Percentiles rank a stretch among this genome's conserved stretches.
These are phyloP conservation scores for Sandelia bainsii DNA, from an alignment of 2,797 vertebrate species.

Conservation along the genomic window DNA sequence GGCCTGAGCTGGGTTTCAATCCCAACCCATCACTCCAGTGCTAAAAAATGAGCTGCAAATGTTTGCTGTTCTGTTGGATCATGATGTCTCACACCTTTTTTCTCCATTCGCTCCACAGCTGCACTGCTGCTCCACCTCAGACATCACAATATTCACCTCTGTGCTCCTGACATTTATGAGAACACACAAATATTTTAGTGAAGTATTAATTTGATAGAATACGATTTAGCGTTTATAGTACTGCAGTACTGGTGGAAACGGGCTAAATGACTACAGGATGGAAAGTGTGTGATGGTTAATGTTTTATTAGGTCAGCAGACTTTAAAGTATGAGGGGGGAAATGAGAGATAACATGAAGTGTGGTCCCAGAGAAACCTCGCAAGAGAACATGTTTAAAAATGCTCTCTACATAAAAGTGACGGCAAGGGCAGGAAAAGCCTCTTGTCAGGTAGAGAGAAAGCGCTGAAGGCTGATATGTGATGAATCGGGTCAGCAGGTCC, in stretches of 20 bases:
- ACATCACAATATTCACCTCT: not conserved
- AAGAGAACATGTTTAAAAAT: conserved; percentile 25
- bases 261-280: not conserved
- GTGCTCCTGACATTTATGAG: not conserved
- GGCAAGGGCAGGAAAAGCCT: conserved; percentile 15
- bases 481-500: conserved; percentile 39
- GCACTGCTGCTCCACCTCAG: not conserved
- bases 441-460: conserved; percentile 35
- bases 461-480: conserved; percentile 42
- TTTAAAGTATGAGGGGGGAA: conserved; percentile 1
- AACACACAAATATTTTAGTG: too few species aligned
- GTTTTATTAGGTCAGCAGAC: conserved; percentile 9
- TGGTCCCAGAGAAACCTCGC: conserved; percentile 12
- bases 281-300: not conserved
- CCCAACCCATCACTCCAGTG: not conserved
- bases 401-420: conserved; percentile 39
- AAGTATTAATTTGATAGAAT: too few species aligned
- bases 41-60: not conserved
- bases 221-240: too few species aligned
- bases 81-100: not conserved
- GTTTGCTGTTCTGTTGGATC: not conserved
- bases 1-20: not conserved
- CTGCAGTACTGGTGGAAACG: not conserved
- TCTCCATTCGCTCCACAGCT: not conserved
- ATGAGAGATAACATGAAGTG: not conserved